These are phyloP conservation scores for Lepeophtheirus salmonis DNA, from an alignment of 1,140 invertebrate species.

Conservation along the genomic window DNA sequence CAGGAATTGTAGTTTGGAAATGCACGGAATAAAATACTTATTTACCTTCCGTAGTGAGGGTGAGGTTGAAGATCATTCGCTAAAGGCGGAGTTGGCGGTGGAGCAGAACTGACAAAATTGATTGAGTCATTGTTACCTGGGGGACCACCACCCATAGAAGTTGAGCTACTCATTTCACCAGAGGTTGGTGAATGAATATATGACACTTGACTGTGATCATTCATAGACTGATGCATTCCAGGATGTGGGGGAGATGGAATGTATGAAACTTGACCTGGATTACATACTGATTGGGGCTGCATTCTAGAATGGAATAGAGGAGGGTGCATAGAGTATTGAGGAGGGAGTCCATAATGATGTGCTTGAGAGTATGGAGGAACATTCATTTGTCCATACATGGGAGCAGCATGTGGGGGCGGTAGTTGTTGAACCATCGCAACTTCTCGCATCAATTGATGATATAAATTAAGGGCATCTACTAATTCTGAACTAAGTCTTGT, in stretches of 20 bases:
- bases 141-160: no score
- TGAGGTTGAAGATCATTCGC: neutral
- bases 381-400: neutral
- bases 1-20: no score
- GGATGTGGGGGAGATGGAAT: neutral
- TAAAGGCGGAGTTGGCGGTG: neutral
- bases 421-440: neutral
- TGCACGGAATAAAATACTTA: neutral
- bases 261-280: neutral
- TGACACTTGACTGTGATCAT: no score
- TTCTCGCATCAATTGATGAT: slow-evolving; percentile 73
- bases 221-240: neutral
- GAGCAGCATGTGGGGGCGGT: neutral
- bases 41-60: neutral
- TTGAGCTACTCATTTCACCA: no score
- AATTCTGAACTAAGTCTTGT: slow-evolving; percentile 70
- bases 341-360: no score
- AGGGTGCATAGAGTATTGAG: no score
- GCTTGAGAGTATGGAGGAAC: no score
- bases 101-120: neutral
- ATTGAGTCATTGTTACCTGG: neutral
- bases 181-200: no score
- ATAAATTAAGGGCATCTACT: slow-evolving; percentile 76
- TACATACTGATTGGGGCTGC: no score
- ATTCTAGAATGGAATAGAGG: no score